Evolutionary conservation across 2,888 invertebrate species (phyloP), one percentile per base, ranked within the genome.

Genomic region (Leptura quadrifasciata): DNA sequence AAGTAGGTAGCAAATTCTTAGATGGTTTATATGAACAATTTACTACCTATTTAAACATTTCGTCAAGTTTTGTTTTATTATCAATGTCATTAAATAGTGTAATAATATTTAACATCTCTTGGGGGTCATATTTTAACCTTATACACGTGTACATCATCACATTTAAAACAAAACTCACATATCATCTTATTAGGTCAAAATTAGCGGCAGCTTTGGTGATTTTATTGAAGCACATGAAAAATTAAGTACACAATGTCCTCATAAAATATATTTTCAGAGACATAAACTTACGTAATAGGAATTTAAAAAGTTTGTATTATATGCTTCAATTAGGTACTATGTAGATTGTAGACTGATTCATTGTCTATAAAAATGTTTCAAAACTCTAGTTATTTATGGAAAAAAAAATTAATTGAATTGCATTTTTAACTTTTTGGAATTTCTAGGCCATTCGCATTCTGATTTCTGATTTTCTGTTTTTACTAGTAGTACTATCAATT

Each of bases 91-190:
- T 47, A 47, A 15, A 47, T 47, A 15, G 47, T 47, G 15, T n/a
- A 47, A 6, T 39, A n/a, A 47, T 47, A 47, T n/a, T 15, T 47
- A 47, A 47, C 12, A 31, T 31, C 17, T 52, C 31, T 17, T 68
- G 18, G 24, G 57, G 68, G 55, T 68, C 68, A 57, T 35, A 52
- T 68, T 55, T 35, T 68, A 31, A 68, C 55, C 55, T 68, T 31
- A 12, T 27, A 17, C 24, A 24, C 39, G 12, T 39, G 20, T 52
- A 54, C 39, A 15, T 39, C 39, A 39, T 39, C 39, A 39, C 12
- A 12, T 10, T 39, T 12, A 12, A 39, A 39, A 47, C 15, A 2
- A 47, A n/a, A 47, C 1, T 47, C 3, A 31, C 6, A n/a, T 47
- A n/a, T 47, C 2, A n/a, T 47, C 27, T 31, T 47, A 47, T 47